Conservation (phyloP, 2,113 vertebrate species). For the Dermatemys mawii region DNA sequence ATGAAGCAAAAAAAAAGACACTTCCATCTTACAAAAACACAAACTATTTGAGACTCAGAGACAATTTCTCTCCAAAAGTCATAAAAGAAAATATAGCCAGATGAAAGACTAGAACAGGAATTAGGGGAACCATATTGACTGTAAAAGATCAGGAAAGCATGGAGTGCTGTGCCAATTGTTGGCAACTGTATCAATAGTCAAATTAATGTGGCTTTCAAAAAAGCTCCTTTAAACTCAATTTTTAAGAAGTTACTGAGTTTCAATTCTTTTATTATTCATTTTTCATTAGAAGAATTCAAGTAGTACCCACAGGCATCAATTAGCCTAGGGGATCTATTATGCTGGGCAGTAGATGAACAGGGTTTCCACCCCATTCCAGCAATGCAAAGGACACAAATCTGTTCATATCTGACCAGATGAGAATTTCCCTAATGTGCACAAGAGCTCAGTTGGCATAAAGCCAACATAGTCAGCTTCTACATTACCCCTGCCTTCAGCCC, state of each 20-base stretch:
- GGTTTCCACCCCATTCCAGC: no score
- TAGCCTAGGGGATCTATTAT: no score
- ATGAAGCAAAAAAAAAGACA: not conserved
- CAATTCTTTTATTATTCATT: not conserved
- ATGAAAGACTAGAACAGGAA: not conserved
- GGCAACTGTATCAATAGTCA: not conserved
- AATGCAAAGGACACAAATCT: no score
- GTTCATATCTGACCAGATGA: not conserved
- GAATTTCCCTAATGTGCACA: not conserved
- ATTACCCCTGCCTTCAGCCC: not conserved
- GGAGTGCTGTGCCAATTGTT: not conserved
- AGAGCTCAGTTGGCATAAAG: no score
- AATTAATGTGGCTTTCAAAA: not conserved
- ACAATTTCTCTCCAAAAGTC: not conserved
- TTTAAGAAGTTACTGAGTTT: not conserved
- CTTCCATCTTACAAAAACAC: conserved; percentile 22
- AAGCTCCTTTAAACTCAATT: not conserved
- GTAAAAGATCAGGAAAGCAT: conserved; percentile 3
- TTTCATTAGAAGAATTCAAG: no score
- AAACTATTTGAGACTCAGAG: not conserved
- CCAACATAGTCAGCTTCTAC: no score
- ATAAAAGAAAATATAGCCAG: not conserved
- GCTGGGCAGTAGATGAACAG: no score
- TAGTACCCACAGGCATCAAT: no score
- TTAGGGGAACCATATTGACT: not conserved